Evolutionary conservation across 2,888 invertebrate species (phyloP).

Genomic region (Dioctria rufipes): DNA sequence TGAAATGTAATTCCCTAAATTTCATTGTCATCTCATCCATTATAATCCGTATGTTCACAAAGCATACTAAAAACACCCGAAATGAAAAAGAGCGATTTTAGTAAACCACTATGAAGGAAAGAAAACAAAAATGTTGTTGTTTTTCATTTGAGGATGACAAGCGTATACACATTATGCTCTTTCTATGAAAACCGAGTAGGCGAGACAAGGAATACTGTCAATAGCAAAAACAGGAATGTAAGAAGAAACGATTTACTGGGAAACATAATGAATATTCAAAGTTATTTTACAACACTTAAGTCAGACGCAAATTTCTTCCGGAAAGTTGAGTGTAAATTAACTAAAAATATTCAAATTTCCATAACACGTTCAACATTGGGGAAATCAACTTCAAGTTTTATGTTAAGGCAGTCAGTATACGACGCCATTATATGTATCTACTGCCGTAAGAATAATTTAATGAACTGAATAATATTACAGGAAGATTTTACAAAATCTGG

Average conservation of each 20-base stretch:
- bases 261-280: background rate
- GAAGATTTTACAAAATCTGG: too few relatives aligned
- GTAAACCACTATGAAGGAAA: too few relatives aligned
- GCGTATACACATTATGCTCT: too few relatives aligned
- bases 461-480: too few relatives aligned
- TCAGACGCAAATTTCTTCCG: background rate
- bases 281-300: background rate
- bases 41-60: too few relatives aligned
- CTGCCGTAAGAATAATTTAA: too few relatives aligned
- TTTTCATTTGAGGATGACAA: too few relatives aligned
- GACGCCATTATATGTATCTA: too few relatives aligned
- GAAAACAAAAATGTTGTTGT: too few relatives aligned
- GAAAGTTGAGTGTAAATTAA: background rate
- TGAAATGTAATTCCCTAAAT: background rate
- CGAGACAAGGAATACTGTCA: background rate
- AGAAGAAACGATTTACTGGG: background rate
- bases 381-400: background rate
- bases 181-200: too few relatives aligned
- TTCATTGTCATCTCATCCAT: background rate
- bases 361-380: background rate
- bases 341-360: slow-evolving; percentile 13
- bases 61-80: too few relatives aligned
- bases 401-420: background rate
- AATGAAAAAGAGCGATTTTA: too few relatives aligned
- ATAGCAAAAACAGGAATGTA: background rate